Evolutionary conservation across 2,888 invertebrate species (phyloP).

Genomic region (Volucella inflata): DNA sequence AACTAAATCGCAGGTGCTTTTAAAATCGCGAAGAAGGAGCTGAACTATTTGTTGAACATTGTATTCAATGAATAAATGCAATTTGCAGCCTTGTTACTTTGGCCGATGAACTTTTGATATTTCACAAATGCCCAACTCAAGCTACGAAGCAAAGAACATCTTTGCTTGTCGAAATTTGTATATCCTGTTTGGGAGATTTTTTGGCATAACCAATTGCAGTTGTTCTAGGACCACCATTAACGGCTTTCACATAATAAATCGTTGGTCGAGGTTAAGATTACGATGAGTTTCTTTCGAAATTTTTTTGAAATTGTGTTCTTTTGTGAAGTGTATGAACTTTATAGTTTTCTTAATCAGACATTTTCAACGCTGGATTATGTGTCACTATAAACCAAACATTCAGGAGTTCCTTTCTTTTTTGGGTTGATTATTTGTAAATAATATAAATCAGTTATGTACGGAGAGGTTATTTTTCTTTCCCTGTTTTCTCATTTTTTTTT

Average conservation of each 20-base stretch:
- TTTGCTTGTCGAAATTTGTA: slow-evolving; percentile 78
- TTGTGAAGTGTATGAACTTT: slow-evolving; percentile 65
- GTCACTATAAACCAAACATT: slow-evolving; percentile 81
- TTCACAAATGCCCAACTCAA: slow-evolving; percentile 74
- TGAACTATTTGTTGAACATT: slow-evolving; percentile 76
- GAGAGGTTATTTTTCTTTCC: slow-evolving; percentile 83
- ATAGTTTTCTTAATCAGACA: slow-evolving; percentile 77
- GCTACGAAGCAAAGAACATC: slow-evolving; percentile 78
- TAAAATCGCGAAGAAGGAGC: slow-evolving; percentile 80
- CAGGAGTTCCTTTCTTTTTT: slow-evolving; percentile 81
- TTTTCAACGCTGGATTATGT: slow-evolving; percentile 83
- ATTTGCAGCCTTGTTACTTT: slow-evolving; percentile 78
- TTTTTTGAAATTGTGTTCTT: slow-evolving; percentile 64
- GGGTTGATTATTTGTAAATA: slow-evolving; percentile 78
- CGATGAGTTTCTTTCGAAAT: slow-evolving; percentile 76
- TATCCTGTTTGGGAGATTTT: slow-evolving; percentile 76
- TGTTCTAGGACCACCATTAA: slow-evolving; percentile 30
- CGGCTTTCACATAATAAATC: slow-evolving; percentile 80
- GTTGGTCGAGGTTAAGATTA: slow-evolving; percentile 77
- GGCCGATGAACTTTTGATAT: slow-evolving; percentile 76
- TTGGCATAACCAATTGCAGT: slow-evolving; percentile 62
- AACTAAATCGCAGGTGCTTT: slow-evolving; percentile 76
- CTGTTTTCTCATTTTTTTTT: slow-evolving; percentile 77
- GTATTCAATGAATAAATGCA: slow-evolving; percentile 77
- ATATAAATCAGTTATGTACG: slow-evolving; percentile 80